These are phyloP conservation scores for Hermetia illucens DNA, from an alignment of 1,140 invertebrate species.

Conservation along the genomic window DNA sequence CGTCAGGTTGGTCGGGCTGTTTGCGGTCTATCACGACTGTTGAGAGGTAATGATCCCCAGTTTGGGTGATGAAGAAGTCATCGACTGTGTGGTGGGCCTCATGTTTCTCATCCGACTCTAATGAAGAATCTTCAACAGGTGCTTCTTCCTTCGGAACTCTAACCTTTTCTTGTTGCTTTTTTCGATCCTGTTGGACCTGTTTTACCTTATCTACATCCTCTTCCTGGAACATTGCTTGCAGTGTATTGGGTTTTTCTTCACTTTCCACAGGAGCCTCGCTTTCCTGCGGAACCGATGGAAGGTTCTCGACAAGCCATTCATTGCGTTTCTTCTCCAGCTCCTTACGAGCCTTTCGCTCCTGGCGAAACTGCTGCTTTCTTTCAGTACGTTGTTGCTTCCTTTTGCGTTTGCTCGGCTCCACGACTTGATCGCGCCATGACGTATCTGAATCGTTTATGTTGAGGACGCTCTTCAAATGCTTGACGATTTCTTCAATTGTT, in stretches of 20 bases:
- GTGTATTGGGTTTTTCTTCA: background rate
- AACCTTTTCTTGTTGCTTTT: background rate
- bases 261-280: background rate
- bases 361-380: slow-evolving; percentile 16
- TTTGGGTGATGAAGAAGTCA: slow-evolving; percentile 42
- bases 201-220: background rate
- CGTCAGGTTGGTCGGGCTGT: slow-evolving; percentile 20
- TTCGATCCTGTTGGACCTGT: slow-evolving; percentile 1
- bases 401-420: slow-evolving; percentile 7
- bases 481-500: slow-evolving; percentile 14
- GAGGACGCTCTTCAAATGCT: slow-evolving; percentile 12
- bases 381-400: slow-evolving; percentile 8
- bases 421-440: slow-evolving; percentile 17
- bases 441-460: slow-evolving; percentile 11
- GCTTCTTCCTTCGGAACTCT: background rate
- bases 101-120: too few species aligned
- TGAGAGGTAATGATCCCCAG: slow-evolving; percentile 39
- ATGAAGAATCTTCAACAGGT: slow-evolving; percentile 7
- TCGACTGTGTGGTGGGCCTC: slow-evolving; percentile 27
- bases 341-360: slow-evolving; percentile 14
- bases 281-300: background rate
- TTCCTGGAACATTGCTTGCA: background rate
- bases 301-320: background rate
- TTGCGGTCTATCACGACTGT: slow-evolving; percentile 28
- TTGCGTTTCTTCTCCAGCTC: slow-evolving; percentile 17